Conservation (phyloP, 2,888 invertebrate species). For the Suillia variegata region DNA sequence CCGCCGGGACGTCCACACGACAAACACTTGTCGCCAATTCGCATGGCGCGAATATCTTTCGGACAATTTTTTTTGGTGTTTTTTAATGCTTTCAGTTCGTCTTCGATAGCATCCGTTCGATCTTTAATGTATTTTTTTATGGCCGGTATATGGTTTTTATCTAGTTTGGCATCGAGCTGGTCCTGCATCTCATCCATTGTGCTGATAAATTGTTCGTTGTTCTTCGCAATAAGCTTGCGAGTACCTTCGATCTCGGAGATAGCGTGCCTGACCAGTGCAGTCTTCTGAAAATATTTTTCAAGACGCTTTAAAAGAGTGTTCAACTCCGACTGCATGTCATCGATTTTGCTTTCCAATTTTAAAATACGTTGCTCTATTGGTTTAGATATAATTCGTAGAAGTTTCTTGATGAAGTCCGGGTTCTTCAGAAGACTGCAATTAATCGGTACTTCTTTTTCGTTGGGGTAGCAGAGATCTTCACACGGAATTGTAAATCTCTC, state of each 20-base stretch:
- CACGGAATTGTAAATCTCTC: no score
- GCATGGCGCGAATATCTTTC: slow-evolving; percentile 48
- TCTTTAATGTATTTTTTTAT: slow-evolving; percentile 51
- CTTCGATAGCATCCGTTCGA: slow-evolving; percentile 39
- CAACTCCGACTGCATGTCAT: no score
- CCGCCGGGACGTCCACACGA: slow-evolving; percentile 46
- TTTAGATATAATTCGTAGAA: no score
- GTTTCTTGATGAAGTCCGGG: no score
- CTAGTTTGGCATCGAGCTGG: slow-evolving; percentile 56
- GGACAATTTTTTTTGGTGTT: slow-evolving; percentile 44
- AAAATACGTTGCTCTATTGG: no score
- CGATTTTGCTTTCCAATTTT: no score
- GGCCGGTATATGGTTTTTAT: slow-evolving; percentile 55
- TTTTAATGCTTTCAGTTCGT: slow-evolving; percentile 35
- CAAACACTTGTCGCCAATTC: slow-evolving; percentile 43
- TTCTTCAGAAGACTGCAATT: no score
- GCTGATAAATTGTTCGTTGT: slow-evolving; percentile 30
- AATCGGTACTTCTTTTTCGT: no score
- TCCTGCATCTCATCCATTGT: slow-evolving; percentile 59
- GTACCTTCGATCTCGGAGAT: no score
- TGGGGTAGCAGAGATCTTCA: no score
- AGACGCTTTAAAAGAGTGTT: no score
- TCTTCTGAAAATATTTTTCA: not conserved
- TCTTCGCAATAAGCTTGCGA: not conserved
- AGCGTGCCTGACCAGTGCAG: not conserved